Conservation (phyloP, 1,140 invertebrate genomes). For the Lordiphosa stackelbergi region DNA sequence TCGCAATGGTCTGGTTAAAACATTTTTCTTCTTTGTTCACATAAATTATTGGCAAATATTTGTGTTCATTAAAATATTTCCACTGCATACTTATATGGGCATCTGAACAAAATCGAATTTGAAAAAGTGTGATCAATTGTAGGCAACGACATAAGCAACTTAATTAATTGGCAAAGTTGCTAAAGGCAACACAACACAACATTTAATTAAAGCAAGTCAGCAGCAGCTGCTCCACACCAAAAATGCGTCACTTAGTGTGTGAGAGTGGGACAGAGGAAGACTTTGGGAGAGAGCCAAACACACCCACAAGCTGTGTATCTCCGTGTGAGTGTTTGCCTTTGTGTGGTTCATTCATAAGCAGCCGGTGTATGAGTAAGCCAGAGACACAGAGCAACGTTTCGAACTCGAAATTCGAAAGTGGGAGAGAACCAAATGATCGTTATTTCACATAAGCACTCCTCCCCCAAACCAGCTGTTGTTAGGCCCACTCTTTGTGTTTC, state of each 20-base stretch:
- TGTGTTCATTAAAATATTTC: constrained; percentile 46
- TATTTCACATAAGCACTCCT: neutral
- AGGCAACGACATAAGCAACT: constrained; percentile 27
- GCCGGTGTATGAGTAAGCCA: constrained; percentile 59
- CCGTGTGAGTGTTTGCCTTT: constrained; percentile 15
- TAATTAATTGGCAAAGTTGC: constrained; percentile 54
- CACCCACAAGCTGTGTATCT: constrained; percentile 32
- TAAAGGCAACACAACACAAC: constrained; percentile 31
- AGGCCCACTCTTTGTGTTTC: constrained; percentile 3
- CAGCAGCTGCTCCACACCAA: constrained; percentile 29
- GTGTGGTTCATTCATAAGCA: constrained; percentile 57
- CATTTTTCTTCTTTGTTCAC: constrained; percentile 3
- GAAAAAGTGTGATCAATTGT: constrained; percentile 22
- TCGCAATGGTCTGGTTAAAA: constrained; percentile 15
- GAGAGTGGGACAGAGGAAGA: constrained; percentile 8
- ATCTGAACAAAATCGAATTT: constrained; percentile 11
- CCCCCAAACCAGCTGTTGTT: constrained; percentile 13
- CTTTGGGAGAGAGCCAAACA: constrained; percentile 8
- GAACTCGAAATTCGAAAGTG: constrained; percentile 54
- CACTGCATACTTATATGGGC: constrained; percentile 65
- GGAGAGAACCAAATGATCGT: constrained; percentile 19
- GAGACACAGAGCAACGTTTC: constrained; percentile 15
- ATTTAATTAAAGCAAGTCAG: constrained; percentile 57
- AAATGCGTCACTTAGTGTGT: constrained; percentile 7
- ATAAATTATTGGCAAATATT: constrained; percentile 57